These are phyloP conservation scores for Halcyon leucocephala DNA, from an alignment of 2,797 vertebrate genomes.

Conservation along the genomic window DNA sequence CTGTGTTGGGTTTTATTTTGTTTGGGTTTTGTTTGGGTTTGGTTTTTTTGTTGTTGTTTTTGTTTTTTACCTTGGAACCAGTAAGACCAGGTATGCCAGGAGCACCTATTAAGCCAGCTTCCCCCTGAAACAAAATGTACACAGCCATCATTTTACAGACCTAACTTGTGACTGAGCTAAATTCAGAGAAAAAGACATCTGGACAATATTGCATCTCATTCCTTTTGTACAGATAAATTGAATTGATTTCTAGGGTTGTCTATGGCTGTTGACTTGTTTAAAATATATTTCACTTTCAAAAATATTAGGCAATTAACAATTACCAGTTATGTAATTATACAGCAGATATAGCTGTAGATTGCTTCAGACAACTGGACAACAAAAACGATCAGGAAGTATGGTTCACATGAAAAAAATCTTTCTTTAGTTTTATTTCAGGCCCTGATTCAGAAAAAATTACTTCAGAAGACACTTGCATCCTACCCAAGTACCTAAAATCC, in stretches of 20 bases:
- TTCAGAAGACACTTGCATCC: neutral
- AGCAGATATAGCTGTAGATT: neutral
- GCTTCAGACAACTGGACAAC: neutral
- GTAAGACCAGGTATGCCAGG: constrained; percentile 58
- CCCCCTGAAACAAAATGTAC: constrained; percentile 65
- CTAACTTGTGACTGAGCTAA: neutral
- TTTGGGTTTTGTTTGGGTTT: neutral
- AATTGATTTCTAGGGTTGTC: neutral
- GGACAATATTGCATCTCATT: neutral
- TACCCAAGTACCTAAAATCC: neutral
- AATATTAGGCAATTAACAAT: neutral
- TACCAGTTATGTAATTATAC: neutral
- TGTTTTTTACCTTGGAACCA: constrained; percentile 61
- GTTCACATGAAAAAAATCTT: neutral
- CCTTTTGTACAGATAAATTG: neutral
- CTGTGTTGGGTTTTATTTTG: neutral
- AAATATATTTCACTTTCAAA: neutral
- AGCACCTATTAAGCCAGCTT: constrained; percentile 63
- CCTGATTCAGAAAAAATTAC: neutral
- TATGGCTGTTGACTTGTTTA: neutral
- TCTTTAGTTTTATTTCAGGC: neutral
- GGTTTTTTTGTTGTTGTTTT: neutral
- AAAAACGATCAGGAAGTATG: neutral
- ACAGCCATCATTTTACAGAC: neutral
- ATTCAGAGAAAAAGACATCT: neutral